phyloP scores from a whole-genome alignment of 2,797 vertebrate genomes.

The Sebastes kiyomatsui region DNA sequence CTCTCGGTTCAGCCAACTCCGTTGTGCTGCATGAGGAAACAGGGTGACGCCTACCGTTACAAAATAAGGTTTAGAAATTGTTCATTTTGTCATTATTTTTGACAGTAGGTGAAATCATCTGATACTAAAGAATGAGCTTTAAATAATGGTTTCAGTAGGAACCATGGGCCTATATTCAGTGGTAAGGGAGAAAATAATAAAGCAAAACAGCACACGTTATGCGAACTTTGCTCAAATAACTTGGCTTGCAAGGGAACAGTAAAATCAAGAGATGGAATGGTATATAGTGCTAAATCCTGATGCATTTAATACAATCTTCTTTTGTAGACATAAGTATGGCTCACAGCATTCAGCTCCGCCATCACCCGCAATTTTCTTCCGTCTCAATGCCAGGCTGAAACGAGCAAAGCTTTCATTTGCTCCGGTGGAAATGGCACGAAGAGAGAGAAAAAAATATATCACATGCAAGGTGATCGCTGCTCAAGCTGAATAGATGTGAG shows the following conservation, averaged over 20 bases:
- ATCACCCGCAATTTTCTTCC: slow-evolving; percentile 46
- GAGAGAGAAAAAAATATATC: not conserved
- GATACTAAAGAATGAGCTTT: not conserved
- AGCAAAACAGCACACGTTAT: not conserved
- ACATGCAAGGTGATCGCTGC: slow-evolving; percentile 9
- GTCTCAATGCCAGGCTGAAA: slow-evolving; percentile 30
- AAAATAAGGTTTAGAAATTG: not conserved
- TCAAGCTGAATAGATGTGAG: slow-evolving; percentile 40
- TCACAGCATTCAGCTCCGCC: slow-evolving; percentile 20
- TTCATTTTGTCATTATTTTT: not conserved
- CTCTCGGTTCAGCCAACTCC: not conserved
- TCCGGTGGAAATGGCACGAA: slow-evolving; percentile 3
- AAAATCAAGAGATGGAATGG: not conserved
- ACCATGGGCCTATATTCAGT: not conserved
- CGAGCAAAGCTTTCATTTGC: slow-evolving; percentile 29
- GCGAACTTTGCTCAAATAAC: not conserved
- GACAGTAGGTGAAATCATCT: not conserved
- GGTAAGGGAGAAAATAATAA: not conserved
- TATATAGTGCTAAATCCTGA: not conserved
- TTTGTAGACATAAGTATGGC: slow-evolving; percentile 28
- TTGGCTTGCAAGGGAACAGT: not conserved
- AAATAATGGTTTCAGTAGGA: not conserved
- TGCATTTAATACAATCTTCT: slow-evolving; percentile 24
- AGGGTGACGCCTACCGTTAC: not conserved
- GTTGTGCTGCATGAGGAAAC: not conserved